Percentiles rank a stretch among this genome's conserved stretches.
phyloP scores from a whole-genome alignment of 2,113 vertebrate genomes.

The Catagonus wagneri region DNA sequence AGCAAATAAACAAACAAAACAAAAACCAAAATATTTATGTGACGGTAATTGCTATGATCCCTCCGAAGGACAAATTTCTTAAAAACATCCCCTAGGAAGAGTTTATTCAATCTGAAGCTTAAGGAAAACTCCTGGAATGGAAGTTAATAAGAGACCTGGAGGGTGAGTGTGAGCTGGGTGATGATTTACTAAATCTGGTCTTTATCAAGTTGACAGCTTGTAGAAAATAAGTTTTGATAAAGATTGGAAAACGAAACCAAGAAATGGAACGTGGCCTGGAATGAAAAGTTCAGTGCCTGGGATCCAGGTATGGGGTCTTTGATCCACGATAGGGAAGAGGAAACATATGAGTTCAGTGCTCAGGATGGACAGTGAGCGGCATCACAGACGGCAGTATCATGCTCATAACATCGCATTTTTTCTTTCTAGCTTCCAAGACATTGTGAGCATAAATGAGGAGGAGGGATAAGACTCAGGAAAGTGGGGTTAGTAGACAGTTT shows the following conservation, averaged over 20 bases:
- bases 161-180: neutral
- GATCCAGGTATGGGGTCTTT: neutral
- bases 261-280: neutral
- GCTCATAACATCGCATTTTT: neutral
- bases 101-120: neutral
- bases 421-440: neutral
- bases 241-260: neutral
- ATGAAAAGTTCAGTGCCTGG: neutral
- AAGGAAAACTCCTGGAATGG: neutral
- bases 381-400: neutral
- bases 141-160: neutral
- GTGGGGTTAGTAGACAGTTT: neutral
- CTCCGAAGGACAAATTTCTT: neutral
- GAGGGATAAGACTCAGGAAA: neutral
- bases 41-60: neutral
- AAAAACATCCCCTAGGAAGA: neutral
- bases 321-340: neutral
- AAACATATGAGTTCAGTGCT: neutral
- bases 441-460: neutral
- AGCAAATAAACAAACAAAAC: too few relatives aligned
- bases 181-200: neutral
- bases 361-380: neutral
- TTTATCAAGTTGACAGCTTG: neutral
- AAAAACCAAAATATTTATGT: too few relatives aligned
- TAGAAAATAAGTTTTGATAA: neutral